Percentiles rank a stretch among this genome's conserved stretches.
These are phyloP conservation scores for Rhingia rostrata DNA, from an alignment of 2,888 invertebrate genomes.

Conservation along the genomic window DNA sequence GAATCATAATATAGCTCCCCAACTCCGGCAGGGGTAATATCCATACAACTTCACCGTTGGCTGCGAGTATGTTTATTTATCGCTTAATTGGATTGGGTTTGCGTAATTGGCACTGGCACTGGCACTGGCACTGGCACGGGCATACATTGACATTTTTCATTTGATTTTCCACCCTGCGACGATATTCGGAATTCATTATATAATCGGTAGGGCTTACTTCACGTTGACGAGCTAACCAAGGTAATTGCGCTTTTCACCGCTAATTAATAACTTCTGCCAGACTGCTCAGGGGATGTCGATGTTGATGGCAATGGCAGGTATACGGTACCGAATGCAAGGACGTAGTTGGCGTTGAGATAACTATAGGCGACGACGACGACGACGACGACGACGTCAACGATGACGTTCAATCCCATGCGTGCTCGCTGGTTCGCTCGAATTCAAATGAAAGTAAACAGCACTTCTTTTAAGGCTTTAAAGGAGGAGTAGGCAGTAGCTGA, in stretches of 20 bases:
- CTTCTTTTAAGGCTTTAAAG: constrained; percentile 63
- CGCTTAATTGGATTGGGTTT: constrained; percentile 69
- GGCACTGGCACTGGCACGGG: constrained; percentile 40
- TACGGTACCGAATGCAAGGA: constrained; percentile 18
- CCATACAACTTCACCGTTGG: constrained; percentile 46
- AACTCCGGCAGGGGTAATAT: constrained; percentile 22
- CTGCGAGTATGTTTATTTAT: constrained; percentile 64
- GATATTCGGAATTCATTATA: constrained; percentile 69
- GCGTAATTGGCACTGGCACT: constrained; percentile 66
- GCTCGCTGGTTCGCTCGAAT: constrained; percentile 60
- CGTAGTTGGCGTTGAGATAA: constrained; percentile 30
- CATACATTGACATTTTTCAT: constrained; percentile 68
- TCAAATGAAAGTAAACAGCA: constrained; percentile 70
- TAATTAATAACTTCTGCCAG: constrained; percentile 71
- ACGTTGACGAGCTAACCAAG: constrained; percentile 69
- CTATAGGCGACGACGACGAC: constrained; percentile 16
- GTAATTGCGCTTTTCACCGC: constrained; percentile 72
- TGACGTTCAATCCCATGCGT: constrained; percentile 51
- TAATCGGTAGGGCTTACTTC: constrained; percentile 64
- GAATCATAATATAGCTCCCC: constrained; percentile 32
- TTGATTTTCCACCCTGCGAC: constrained; percentile 60
- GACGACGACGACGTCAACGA: constrained; percentile 20
- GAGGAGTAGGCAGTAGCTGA: constrained; percentile 28
- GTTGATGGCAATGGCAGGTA: constrained; percentile 6
- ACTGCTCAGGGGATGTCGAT: constrained; percentile 61